Evolutionary conservation across 1,140 invertebrate species (phyloP).

Genomic region (Drosophila sp.): DNA sequence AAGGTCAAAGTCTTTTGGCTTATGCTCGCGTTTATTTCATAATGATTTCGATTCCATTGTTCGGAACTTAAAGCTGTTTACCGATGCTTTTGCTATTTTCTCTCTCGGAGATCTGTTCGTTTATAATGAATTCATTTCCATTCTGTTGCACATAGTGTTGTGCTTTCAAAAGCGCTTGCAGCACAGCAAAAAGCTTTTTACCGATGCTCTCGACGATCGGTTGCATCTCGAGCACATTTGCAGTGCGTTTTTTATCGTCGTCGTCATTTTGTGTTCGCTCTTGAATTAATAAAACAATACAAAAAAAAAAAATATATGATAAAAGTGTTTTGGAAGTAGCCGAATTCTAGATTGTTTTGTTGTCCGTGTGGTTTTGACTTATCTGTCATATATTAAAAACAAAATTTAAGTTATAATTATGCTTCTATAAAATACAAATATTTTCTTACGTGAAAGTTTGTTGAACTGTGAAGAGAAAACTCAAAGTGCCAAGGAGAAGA

Average conservation of each 20-base stretch:
- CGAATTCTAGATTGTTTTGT: not conserved
- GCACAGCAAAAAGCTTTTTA: conserved; percentile 10
- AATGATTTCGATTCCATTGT: conserved; percentile 15
- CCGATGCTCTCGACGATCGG: not conserved
- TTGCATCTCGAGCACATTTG: conserved; percentile 14
- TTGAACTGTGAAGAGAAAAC: conserved; percentile 4
- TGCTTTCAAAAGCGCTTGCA: not conserved
- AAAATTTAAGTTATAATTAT: conserved; percentile 40
- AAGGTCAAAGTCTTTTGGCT: conserved; percentile 20
- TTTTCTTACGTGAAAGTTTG: conserved; percentile 19
- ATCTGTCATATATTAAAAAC: conserved; percentile 23
- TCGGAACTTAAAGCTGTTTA: conserved; percentile 5
- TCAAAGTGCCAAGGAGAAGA: not conserved
- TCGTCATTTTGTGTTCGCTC: not conserved
- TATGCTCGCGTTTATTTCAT: conserved; percentile 14
- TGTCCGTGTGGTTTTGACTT: conserved; percentile 17
- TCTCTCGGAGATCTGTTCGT: conserved; percentile 10
- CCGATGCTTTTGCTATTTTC: not conserved
- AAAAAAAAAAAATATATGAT: not conserved
- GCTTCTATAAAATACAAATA: conserved; percentile 5
- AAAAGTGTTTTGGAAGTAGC: not conserved
- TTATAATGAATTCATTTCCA: conserved; percentile 20
- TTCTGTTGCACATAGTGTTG: not conserved
- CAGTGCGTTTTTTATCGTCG: conserved; percentile 29
- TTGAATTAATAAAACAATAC: not conserved